Evolutionary conservation across 2,797 vertebrate genomes (phyloP).

Genomic region (Hirundo rustica): DNA sequence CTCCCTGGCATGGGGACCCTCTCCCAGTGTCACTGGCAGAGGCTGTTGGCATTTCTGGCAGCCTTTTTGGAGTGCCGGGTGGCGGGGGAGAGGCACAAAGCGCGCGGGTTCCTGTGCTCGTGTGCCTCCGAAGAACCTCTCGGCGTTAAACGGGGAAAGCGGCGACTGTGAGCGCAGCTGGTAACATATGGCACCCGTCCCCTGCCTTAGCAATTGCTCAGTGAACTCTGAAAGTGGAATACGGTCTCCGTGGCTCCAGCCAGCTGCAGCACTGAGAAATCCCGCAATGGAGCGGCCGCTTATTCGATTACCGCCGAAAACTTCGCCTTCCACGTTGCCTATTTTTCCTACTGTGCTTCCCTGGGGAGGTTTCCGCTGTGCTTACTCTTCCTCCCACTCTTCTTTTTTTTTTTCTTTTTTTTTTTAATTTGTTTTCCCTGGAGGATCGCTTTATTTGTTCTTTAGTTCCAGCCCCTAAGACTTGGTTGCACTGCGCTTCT

Average conservation of each 20-base stretch:
- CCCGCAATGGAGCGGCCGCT: background rate
- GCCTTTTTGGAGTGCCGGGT: background rate
- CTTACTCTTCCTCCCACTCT: background rate
- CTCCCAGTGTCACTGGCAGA: background rate
- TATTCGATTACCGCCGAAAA: background rate
- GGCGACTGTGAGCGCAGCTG: constrained; percentile 47
- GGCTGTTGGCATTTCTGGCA: constrained; percentile 35
- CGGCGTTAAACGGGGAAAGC: background rate
- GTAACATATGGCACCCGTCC: constrained; percentile 66
- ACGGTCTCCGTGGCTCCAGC: constrained; percentile 49
- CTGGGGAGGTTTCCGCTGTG: background rate
- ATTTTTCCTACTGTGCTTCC: background rate
- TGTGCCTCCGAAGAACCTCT: background rate
- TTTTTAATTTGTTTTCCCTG: background rate
- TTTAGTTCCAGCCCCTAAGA: background rate
- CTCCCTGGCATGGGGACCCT: background rate
- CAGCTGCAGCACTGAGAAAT: constrained; percentile 56
- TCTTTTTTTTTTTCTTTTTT: background rate
- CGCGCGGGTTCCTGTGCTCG: background rate
- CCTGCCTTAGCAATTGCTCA: constrained; percentile 69
- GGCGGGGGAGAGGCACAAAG: background rate
- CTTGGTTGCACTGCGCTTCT: background rate
- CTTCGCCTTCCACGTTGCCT: background rate
- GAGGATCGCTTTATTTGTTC: background rate
- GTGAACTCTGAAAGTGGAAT: constrained; percentile 63